Percentiles rank a stretch among this genome's conserved stretches.
These are phyloP conservation scores for Prionace glauca DNA, from an alignment of 2,797 vertebrate species.

Conservation along the genomic window DNA sequence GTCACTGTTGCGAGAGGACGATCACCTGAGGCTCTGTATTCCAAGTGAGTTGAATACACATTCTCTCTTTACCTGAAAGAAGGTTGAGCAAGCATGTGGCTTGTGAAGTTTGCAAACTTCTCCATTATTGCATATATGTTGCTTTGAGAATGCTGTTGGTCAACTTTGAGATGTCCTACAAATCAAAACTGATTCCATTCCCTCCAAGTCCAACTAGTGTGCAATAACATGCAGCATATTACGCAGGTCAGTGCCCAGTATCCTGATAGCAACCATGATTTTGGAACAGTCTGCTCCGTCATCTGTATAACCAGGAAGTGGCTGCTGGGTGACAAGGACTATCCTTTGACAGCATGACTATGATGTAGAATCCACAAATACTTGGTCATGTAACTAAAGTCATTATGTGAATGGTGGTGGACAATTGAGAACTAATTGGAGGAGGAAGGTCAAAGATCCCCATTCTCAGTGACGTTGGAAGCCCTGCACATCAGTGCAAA, in stretches of 20 bases:
- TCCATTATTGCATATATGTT: not conserved
- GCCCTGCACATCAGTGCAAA: too few species aligned
- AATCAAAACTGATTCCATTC: not conserved
- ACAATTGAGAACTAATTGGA: too few species aligned
- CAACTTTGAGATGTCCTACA: not conserved
- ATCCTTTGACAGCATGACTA: not conserved
- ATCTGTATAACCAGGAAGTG: not conserved
- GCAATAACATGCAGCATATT: not conserved
- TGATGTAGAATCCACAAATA: not conserved
- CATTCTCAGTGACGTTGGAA: too few species aligned
- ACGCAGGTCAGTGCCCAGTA: not conserved
- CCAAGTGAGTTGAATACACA: not conserved
- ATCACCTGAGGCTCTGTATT: not conserved
- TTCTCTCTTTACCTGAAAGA: not conserved
- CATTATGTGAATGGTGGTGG: not conserved
- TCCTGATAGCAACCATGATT: not conserved
- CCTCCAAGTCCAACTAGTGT: not conserved
- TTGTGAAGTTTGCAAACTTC: not conserved
- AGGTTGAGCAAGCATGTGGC: not conserved
- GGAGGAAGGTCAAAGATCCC: too few species aligned
- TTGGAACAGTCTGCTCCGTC: not conserved
- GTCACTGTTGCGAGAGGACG: not conserved
- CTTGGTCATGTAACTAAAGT: not conserved
- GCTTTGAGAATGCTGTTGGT: not conserved
- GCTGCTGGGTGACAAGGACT: too few species aligned